Evolutionary conservation across 1,140 invertebrate species (phyloP).

Genomic region (Bicyclus anynana): DNA sequence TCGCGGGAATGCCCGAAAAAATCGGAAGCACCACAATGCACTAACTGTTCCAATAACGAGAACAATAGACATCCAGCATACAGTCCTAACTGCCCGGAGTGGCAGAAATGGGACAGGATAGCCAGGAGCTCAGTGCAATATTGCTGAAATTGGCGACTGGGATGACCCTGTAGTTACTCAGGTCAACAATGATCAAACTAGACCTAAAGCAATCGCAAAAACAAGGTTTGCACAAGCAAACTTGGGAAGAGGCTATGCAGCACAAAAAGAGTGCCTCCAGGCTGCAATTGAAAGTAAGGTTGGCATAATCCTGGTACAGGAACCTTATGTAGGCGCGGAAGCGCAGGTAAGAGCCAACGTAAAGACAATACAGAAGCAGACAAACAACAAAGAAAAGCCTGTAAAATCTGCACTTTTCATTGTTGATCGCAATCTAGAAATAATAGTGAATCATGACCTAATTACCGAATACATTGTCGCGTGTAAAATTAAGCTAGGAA

Average conservation of each 20-base stretch:
- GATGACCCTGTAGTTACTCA: too few relatives aligned
- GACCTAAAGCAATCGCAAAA: background rate
- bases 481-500: background rate
- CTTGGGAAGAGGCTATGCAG: slow-evolving; percentile 2
- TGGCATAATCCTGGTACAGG: background rate
- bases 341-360: background rate
- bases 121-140: background rate
- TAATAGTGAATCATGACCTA: background rate
- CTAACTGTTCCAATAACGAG: background rate
- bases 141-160: background rate
- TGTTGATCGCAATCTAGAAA: background rate
- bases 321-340: too few relatives aligned
- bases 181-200: too few relatives aligned
- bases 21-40: background rate
- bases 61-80: background rate
- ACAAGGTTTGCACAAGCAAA: slow-evolving; percentile 6
- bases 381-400: too few relatives aligned
- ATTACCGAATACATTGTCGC: background rate
- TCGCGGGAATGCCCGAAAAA: background rate
- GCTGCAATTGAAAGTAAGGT: background rate
- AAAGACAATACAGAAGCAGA: too few relatives aligned
- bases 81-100: background rate
- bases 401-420: too few relatives aligned
- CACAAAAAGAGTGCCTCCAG: slow-evolving; percentile 6
- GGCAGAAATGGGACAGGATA: slow-evolving; percentile 5